A percentile compares a stretch with the other conserved stretches of the same genome.
These are phyloP conservation scores for Galago senegalensis DNA, from an alignment of 2,797 vertebrate genomes.

Conservation along the genomic window DNA sequence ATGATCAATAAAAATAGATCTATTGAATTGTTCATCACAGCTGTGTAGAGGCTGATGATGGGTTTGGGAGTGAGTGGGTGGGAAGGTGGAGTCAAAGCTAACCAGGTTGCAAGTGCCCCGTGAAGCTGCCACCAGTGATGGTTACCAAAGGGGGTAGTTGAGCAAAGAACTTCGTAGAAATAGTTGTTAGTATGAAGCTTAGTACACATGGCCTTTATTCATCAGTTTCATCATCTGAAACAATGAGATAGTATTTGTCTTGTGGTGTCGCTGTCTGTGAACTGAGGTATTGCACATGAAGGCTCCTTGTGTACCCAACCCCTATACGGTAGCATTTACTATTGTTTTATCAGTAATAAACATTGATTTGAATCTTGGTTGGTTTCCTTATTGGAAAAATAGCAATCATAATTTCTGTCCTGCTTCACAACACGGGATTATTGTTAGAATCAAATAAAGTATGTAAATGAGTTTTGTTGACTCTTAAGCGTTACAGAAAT, in stretches of 20 bases:
- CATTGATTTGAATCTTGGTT: conserved; percentile 64
- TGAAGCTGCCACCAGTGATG: background rate
- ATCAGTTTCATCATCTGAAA: background rate
- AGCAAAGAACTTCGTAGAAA: conserved; percentile 25
- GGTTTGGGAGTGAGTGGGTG: conserved; percentile 83
- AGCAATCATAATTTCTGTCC: conserved; percentile 61
- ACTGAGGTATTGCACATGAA: background rate
- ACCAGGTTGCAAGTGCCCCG: background rate
- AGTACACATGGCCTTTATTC: background rate
- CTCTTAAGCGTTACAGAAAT: conserved; percentile 71
- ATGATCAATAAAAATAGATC: conserved; percentile 81
- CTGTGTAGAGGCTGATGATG: conserved; percentile 69
- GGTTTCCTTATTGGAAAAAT: conserved; percentile 65
- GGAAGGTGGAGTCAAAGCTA: conserved; percentile 67
- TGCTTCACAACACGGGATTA: conserved; percentile 65
- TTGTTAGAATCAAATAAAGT: conserved; percentile 77
- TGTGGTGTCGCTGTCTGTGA: background rate
- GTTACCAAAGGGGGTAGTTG: background rate
- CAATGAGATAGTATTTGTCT: background rate
- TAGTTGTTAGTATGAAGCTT: conserved; percentile 16
- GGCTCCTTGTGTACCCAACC: background rate
- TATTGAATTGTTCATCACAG: conserved; percentile 78
- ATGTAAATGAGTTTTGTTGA: conserved; percentile 82
- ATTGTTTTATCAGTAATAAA: background rate
- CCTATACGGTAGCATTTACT: background rate